Percentiles rank a stretch among this genome's conserved stretches.
phyloP scores from a whole-genome alignment of 2,113 vertebrate genomes.

The Turdus rufiventris region DNA sequence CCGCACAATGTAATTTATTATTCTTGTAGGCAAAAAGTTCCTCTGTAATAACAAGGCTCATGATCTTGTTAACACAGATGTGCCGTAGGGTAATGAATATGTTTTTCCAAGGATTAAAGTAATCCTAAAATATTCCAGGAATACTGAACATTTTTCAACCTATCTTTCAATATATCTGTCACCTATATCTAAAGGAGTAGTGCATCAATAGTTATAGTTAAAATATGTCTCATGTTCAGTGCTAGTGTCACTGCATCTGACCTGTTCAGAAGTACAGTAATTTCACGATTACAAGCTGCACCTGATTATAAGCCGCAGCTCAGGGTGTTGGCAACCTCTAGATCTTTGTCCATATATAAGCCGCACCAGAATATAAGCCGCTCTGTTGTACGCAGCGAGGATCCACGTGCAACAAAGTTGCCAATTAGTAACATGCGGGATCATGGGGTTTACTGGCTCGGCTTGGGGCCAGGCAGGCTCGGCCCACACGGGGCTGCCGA shows the following conservation, averaged over 20 bases:
- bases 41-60: neutral
- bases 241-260: neutral
- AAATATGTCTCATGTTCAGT: neutral
- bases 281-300: too few species aligned
- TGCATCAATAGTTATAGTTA: neutral
- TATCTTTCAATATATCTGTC: neutral
- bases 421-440: too few species aligned
- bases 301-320: too few species aligned
- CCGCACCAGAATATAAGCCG: too few species aligned
- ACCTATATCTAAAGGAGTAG: neutral
- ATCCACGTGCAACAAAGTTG: too few species aligned
- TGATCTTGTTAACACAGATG: neutral
- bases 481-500: too few species aligned
- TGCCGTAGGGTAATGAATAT: neutral
- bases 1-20: neutral
- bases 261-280: neutral
- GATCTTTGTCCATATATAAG: too few species aligned
- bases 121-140: neutral
- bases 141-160: neutral
- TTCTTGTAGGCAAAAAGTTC: neutral
- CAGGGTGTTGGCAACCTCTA: too few species aligned
- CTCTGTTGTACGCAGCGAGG: too few species aligned
- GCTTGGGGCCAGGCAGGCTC: too few species aligned
- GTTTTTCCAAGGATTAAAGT: neutral
- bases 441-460: too few species aligned